Conservation (phyloP, 2,113 vertebrate genomes). For the Ceyx cyanopectus region DNA sequence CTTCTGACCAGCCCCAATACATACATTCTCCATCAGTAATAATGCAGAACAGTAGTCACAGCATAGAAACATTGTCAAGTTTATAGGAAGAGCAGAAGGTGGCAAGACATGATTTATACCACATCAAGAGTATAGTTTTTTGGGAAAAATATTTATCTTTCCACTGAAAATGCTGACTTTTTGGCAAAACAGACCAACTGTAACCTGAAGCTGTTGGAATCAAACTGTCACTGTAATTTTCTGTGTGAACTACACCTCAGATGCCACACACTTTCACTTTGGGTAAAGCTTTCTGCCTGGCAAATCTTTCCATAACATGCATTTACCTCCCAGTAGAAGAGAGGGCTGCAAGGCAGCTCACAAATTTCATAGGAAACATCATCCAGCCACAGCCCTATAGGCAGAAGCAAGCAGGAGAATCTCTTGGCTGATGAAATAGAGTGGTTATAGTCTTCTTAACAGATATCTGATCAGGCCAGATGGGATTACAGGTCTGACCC, state of each 20-base stretch:
- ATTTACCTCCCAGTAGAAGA: neutral
- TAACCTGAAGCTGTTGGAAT: neutral
- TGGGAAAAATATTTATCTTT: neutral
- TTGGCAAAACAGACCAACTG: neutral
- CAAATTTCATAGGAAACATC: neutral
- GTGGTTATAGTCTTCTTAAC: neutral
- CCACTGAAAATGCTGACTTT: neutral
- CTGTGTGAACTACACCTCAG: neutral
- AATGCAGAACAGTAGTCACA: neutral
- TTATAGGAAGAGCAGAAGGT: neutral
- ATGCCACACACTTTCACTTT: neutral
- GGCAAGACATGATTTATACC: neutral
- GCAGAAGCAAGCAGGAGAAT: neutral
- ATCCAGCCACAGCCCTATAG: neutral
- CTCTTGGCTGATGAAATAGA: neutral
- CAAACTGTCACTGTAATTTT: neutral
- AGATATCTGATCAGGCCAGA: neutral
- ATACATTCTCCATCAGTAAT: fast-evolving
- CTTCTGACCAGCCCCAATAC: neutral
- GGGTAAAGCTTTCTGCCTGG: neutral
- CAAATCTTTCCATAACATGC: neutral
- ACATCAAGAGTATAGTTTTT: neutral
- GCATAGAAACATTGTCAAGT: fast-evolving
- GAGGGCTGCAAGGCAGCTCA: neutral
- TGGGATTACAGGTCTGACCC: neutral